These are phyloP conservation scores for Varroa destructor DNA, from an alignment of 1,140 invertebrate genomes.

Conservation along the genomic window DNA sequence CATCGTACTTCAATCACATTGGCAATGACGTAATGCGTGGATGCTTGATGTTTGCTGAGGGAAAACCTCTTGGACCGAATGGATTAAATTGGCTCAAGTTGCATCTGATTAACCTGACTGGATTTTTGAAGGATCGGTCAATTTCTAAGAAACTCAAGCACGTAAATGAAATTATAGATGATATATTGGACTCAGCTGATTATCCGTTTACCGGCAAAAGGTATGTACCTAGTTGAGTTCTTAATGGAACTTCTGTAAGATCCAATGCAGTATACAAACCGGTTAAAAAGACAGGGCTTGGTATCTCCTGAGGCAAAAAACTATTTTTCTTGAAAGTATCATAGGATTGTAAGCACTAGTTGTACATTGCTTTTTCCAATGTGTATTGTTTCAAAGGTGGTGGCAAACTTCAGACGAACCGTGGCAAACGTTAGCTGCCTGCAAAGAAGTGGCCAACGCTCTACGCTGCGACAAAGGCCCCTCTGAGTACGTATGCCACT, in stretches of 20 bases:
- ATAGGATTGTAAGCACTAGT: too few species aligned
- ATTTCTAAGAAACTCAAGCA: constrained; percentile 60
- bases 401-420: constrained; percentile 86
- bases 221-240: too few species aligned
- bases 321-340: too few species aligned
- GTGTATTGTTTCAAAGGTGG: constrained; percentile 52
- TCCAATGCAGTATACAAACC: too few species aligned
- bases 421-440: constrained; percentile 94
- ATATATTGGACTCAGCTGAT: constrained; percentile 85
- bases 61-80: constrained; percentile 62
- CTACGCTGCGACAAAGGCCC: constrained; percentile 57
- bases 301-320: too few species aligned
- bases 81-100: constrained; percentile 91
- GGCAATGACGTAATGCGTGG: constrained; percentile 70
- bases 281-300: too few species aligned
- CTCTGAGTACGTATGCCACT: constrained; percentile 58
- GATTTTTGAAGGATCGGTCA: constrained; percentile 66
- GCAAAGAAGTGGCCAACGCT: constrained; percentile 70
- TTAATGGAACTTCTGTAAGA: too few species aligned
- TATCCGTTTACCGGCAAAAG: constrained; percentile 59
- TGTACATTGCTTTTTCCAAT: too few species aligned
- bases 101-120: constrained; percentile 87
- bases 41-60: constrained; percentile 66
- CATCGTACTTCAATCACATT: constrained; percentile 45
- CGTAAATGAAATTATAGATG: constrained; percentile 61